Evolutionary conservation across 1,140 invertebrate species (phyloP), one percentile per base, ranked within the genome.

Genomic region (Drosophila carrolli): DNA sequence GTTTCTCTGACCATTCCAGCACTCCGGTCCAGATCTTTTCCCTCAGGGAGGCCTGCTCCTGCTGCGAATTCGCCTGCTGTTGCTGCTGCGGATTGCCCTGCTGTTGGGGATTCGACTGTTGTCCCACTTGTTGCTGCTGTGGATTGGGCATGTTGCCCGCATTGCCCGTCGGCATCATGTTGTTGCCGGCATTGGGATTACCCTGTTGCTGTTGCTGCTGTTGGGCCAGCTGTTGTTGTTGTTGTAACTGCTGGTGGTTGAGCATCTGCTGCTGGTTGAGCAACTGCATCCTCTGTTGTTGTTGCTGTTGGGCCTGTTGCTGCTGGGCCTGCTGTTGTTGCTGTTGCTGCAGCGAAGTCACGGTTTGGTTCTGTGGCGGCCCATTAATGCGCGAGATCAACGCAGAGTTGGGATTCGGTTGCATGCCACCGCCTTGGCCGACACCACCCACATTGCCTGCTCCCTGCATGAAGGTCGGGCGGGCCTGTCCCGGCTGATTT

Each of bases 1-100:
- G 94, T 91, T 98, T 98, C 84, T 98, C 98, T 75, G 97, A 96
- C 97, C 97, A 98, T 93, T 98, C 97, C 4, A 98, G 92, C 0
- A 96, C 93, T 9, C 98, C 98, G 78, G 95, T 95, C 97, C 97
- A 98, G 86, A 98, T 97, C 50, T 53, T 53, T 37, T 53, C 50
- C 14, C 50, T 37, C 14, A 53, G 14, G 32, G 50, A 53, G 50
- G 50, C 50, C 50, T 53, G 50, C 50, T 53, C 50, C 40, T 72
- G 66, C 16, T 75, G 79, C 46, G 93, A 91, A 50, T 78, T 73
- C 7, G 71, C 58, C 51, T 90, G 77, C 38, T 83, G 76, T 10
- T 60, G 80, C 23, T 71, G 75, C 46, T 85, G 81, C 19, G 68
- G 80, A 37, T 66, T 66, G 13, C 35, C 46, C 8, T 71, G 75